phyloP scores from a whole-genome alignment of 2,797 vertebrate species.

The Lophius americanus region DNA sequence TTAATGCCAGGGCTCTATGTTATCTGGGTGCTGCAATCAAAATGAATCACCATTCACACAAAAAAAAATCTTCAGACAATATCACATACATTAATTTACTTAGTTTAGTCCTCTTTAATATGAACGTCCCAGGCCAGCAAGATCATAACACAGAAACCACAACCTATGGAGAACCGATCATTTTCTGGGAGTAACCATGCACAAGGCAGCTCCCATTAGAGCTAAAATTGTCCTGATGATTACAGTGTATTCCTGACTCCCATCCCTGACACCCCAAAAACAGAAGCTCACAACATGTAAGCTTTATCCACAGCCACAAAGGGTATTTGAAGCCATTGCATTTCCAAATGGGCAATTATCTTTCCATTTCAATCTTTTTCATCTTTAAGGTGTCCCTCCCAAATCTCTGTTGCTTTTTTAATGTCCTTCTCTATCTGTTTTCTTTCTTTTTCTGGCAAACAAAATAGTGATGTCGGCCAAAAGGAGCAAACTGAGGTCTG shows the following conservation, averaged over 20 bases:
- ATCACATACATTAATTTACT: not conserved
- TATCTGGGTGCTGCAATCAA: no score
- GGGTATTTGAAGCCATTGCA: slow-evolving; percentile 10
- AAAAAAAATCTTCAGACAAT: not conserved
- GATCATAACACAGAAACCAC: not conserved
- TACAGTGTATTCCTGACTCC: slow-evolving; percentile 28
- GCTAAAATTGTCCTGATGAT: slow-evolving; percentile 35
- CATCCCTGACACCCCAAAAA: not conserved
- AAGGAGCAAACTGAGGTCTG: slow-evolving; percentile 14
- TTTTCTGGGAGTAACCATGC: slow-evolving; percentile 48
- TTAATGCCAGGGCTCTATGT: no score
- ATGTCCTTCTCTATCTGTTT: not conserved
- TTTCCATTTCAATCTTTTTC: slow-evolving; percentile 12
- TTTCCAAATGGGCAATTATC: slow-evolving; percentile 8
- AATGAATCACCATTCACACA: no score
- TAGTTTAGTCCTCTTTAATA: not conserved
- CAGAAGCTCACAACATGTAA: slow-evolving; percentile 9
- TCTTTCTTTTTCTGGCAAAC: slow-evolving; percentile 5
- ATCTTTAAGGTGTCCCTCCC: not conserved
- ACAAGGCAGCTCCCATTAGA: slow-evolving; percentile 24
- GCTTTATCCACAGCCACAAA: slow-evolving; percentile 13
- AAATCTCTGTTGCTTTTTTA: not conserved
- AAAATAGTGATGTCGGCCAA: slow-evolving; percentile 22
- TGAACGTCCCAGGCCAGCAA: not conserved
- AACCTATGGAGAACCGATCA: slow-evolving; percentile 15